Evolutionary conservation across 92 coral and sea anemone species (phyloP).

Genomic region (Phenganax stokvisi): DNA sequence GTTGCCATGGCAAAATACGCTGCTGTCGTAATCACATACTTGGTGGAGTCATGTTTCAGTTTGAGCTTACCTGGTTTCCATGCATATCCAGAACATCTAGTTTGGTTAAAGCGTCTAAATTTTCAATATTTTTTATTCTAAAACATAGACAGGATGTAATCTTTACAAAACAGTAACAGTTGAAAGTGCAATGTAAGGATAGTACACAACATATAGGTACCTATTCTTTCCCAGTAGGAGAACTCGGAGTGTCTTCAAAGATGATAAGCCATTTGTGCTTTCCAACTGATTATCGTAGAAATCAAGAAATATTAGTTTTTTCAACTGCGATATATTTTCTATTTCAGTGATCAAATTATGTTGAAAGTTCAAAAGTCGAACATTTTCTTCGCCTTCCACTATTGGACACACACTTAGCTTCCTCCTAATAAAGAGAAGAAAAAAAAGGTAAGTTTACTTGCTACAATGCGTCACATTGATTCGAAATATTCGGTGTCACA

Average conservation of each 20-base stretch:
- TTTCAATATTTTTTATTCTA: conserved; percentile 77
- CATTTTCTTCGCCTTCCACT: conserved; percentile 88
- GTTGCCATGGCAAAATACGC: too few relatives aligned
- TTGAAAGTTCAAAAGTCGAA: conserved; percentile 83
- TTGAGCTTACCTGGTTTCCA: conserved; percentile 68
- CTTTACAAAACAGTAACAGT: neutral
- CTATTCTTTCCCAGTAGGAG: conserved; percentile 90
- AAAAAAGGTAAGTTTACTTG: neutral
- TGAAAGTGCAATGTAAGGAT: neutral
- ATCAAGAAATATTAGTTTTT: conserved; percentile 84
- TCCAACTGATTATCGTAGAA: conserved; percentile 95
- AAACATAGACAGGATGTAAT: neutral
- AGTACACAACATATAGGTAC: conserved; percentile 8
- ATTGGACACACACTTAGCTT: conserved; percentile 80
- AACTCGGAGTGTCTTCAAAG: conserved; percentile 77
- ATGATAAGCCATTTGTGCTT: conserved; percentile 75
- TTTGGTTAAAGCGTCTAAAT: conserved; percentile 78
- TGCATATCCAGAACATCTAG: conserved; percentile 93
- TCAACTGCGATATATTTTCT: conserved; percentile 72
- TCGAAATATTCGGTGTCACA: too few relatives aligned
- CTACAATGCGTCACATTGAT: too few relatives aligned
- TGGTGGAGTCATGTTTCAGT: too few relatives aligned
- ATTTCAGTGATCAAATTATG: conserved; percentile 82
- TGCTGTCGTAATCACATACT: too few relatives aligned
- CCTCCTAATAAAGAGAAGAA: conserved; percentile 56